A percentile compares a stretch with the other conserved stretches of the same genome.
Conservation (phyloP, 2,113 vertebrate species). For the Bungarus multicinctus region DNA sequence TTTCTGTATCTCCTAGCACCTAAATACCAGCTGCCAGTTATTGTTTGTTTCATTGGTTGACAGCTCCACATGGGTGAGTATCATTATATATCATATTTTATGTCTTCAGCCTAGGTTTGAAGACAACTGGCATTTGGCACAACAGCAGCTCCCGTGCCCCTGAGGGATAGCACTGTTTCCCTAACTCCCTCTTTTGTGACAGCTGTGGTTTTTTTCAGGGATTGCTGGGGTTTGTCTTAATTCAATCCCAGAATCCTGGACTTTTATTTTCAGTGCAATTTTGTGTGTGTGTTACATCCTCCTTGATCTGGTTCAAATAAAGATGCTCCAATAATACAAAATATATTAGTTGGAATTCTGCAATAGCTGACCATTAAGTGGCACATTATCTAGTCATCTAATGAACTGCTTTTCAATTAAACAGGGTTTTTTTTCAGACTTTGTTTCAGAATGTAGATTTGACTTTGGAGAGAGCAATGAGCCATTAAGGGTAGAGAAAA, state of each 20-base stretch:
- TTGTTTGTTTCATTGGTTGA: slow-evolving; percentile 69
- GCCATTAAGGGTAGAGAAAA: neutral
- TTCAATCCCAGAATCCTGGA: slow-evolving; percentile 41
- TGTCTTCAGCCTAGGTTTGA: slow-evolving; percentile 63
- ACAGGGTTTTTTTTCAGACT: neutral
- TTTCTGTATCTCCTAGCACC: slow-evolving; percentile 55
- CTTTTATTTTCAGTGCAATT: slow-evolving; percentile 29
- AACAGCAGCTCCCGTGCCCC: slow-evolving; percentile 62
- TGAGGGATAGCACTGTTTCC: slow-evolving; percentile 56
- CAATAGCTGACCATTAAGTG: neutral
- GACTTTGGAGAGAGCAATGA: neutral
- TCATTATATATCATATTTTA: slow-evolving; percentile 72
- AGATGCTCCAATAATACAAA: neutral
- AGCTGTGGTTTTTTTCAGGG: slow-evolving; percentile 59
- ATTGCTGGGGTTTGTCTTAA: slow-evolving; percentile 43
- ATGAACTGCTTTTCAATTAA: neutral
- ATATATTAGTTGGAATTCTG: neutral
- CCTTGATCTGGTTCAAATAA: neutral
- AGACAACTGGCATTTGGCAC: slow-evolving; percentile 66
- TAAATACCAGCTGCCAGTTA: slow-evolving; percentile 69
- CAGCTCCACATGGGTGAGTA: slow-evolving; percentile 63
- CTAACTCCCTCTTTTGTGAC: slow-evolving; percentile 41
- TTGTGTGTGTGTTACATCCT: neutral
- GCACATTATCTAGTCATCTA: neutral
- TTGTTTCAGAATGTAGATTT: neutral